Conservation (phyloP, 2,113 vertebrate genomes). For the Grammomys dolichurus region DNA sequence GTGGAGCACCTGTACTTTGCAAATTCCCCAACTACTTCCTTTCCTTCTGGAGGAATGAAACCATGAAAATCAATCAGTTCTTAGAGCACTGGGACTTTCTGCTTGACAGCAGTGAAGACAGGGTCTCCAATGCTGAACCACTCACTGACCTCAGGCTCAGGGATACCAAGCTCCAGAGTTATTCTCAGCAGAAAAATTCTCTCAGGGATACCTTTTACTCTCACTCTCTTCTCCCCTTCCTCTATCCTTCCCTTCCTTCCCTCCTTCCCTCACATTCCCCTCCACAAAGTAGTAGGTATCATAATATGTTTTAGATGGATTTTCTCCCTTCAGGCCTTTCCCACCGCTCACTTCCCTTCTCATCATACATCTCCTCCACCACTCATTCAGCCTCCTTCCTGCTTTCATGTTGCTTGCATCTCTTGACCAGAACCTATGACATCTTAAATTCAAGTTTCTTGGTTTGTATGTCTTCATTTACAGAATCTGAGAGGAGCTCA, state of each 20-base stretch:
- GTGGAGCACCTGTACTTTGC: neutral
- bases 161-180: neutral
- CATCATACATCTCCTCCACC: neutral
- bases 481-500: neutral
- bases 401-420: neutral
- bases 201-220: too few species aligned
- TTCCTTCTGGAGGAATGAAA: neutral
- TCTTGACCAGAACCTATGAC: neutral
- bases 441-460: neutral
- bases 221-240: neutral
- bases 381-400: neutral
- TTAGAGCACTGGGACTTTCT: neutral
- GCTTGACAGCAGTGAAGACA: neutral
- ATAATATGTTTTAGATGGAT: neutral
- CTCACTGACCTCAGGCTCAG: neutral
- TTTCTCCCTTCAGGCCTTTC: neutral
- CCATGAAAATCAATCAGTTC: neutral
- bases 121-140: neutral
- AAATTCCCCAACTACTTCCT: neutral
- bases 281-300: neutral
- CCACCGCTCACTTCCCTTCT: neutral
- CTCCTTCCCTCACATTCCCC: neutral
- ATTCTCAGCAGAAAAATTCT: neutral
- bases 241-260: neutral
- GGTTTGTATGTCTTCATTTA: neutral